These are phyloP conservation scores for Lamprotornis superbus DNA, from an alignment of 2,113 vertebrate species.

Conservation along the genomic window DNA sequence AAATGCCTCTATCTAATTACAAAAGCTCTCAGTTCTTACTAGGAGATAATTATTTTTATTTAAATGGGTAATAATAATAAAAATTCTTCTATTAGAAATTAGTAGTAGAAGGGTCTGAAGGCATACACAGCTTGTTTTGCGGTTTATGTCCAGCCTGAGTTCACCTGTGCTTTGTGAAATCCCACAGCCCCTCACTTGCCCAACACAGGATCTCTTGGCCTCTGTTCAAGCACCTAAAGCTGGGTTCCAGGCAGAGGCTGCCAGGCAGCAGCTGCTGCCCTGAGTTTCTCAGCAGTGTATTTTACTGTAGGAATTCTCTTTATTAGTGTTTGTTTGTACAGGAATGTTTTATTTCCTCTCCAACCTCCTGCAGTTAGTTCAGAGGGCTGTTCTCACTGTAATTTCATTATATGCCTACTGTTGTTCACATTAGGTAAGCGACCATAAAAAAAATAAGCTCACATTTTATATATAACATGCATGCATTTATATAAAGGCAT, in stretches of 20 bases:
- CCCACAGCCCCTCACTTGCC: neutral
- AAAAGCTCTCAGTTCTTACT: neutral
- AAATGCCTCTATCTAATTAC: neutral
- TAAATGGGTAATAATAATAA: neutral
- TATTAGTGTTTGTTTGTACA: neutral
- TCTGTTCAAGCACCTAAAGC: neutral
- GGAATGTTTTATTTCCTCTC: neutral
- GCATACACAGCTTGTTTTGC: neutral
- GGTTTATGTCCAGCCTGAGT: neutral
- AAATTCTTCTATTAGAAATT: neutral
- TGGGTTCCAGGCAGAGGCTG: neutral
- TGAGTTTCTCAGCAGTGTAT: neutral
- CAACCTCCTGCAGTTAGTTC: neutral
- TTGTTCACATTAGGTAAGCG: neutral
- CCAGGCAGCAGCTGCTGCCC: neutral
- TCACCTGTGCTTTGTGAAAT: neutral
- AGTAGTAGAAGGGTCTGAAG: neutral
- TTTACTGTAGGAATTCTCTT: neutral
- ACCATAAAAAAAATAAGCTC: neutral
- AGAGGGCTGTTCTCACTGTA: neutral
- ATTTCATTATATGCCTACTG: neutral
- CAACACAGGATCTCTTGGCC: neutral
- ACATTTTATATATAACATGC: neutral
- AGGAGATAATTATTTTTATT: neutral
- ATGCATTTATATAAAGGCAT: neutral